Conservation (phyloP, 2,888 invertebrate genomes). For the Aethes cnicana region DNA sequence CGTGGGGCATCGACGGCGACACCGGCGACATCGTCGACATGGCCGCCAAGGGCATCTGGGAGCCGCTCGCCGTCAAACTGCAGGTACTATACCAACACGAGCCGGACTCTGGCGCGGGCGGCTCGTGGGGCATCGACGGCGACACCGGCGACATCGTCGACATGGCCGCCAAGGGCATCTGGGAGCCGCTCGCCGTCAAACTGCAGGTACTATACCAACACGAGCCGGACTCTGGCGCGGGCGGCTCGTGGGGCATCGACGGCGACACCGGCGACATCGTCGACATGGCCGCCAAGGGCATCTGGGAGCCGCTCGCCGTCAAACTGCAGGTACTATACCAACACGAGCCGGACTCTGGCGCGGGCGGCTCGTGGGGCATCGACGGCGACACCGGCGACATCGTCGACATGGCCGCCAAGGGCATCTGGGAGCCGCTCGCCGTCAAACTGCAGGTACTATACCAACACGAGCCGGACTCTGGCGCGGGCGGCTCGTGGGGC, state of each 20-base stretch:
- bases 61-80: conserved; percentile 96
- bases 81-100: too few relatives aligned
- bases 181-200: conserved; percentile 98
- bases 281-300: conserved; percentile 93
- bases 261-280: conserved; percentile 95
- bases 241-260: too few relatives aligned
- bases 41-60: conserved; percentile 95
- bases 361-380: too few relatives aligned
- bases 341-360: too few relatives aligned
- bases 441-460: conserved; percentile 95
- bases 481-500: too few relatives aligned
- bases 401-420: conserved; percentile 93
- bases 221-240: too few relatives aligned
- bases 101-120: too few relatives aligned
- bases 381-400: too few relatives aligned
- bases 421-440: conserved; percentile 97
- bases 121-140: too few relatives aligned
- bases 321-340: conserved; percentile 93
- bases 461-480: too few relatives aligned
- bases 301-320: conserved; percentile 98
- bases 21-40: conserved; percentile 98
- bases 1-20: too few relatives aligned
- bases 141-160: conserved; percentile 95
- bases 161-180: conserved; percentile 93
- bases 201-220: too few relatives aligned